Conservation (phyloP, 2,797 vertebrate species). For the Parotocinclus haroldoi region DNA sequence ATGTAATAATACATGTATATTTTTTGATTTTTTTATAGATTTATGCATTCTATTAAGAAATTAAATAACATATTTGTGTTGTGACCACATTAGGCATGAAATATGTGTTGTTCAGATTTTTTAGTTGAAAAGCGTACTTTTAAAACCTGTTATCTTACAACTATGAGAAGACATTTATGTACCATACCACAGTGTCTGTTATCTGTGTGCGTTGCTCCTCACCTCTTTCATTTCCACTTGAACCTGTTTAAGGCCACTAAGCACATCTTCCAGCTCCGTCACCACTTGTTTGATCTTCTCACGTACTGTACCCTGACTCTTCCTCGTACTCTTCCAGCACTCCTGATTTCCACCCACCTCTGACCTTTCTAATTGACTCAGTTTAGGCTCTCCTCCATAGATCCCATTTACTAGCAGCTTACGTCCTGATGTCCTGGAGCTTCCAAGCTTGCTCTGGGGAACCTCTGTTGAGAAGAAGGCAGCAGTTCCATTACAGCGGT, state of each 20-base stretch:
- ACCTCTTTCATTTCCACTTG: constrained; percentile 83
- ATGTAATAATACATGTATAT: too few species aligned
- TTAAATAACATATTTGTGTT: too few species aligned
- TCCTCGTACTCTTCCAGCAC: constrained; percentile 54
- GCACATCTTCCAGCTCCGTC: constrained; percentile 73
- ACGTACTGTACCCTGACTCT: constrained; percentile 60
- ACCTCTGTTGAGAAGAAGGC: constrained; percentile 74
- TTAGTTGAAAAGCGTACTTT: neutral
- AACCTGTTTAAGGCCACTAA: constrained; percentile 79
- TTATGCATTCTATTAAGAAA: too few species aligned
- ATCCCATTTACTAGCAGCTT: constrained; percentile 9
- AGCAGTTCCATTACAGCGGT: constrained; percentile 55
- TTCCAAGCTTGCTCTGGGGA: constrained; percentile 62
- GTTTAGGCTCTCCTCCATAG: neutral
- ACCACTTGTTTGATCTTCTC: constrained; percentile 79
- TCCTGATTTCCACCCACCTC: constrained; percentile 12
- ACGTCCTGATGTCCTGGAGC: constrained; percentile 50
- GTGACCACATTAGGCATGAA: too few species aligned
- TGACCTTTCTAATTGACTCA: neutral
- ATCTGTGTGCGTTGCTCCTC: neutral
- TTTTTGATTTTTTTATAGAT: too few species aligned
- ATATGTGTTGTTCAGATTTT: neutral
- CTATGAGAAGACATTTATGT: neutral
- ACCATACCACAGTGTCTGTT: neutral
- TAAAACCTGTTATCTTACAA: neutral